A percentile compares a stretch with the other conserved stretches of the same genome.
Conservation (phyloP, 2,797 vertebrate species). For the Sus cebifrons region DNA sequence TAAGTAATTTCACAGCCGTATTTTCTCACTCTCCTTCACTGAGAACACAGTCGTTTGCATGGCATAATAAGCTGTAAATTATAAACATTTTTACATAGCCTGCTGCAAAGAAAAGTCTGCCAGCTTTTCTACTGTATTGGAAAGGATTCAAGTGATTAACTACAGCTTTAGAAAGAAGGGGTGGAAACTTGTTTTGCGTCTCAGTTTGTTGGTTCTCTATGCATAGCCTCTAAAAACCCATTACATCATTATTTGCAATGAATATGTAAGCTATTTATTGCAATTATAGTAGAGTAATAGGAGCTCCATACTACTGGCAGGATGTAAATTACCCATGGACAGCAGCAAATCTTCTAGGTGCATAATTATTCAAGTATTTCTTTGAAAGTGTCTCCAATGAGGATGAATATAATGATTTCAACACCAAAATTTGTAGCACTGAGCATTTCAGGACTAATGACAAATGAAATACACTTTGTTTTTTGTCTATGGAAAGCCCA, state of each 20-base stretch:
- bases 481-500: constrained; percentile 73
- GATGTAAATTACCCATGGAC: constrained; percentile 83
- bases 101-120: constrained; percentile 79
- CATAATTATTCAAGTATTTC: constrained; percentile 86
- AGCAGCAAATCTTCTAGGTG: constrained; percentile 71
- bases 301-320: constrained; percentile 78
- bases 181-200: constrained; percentile 75
- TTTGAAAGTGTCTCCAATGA: constrained; percentile 85
- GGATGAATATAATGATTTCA: constrained; percentile 84
- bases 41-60: constrained; percentile 75
- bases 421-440: constrained; percentile 86
- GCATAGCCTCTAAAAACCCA: constrained; percentile 74
- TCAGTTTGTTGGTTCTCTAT: constrained; percentile 83
- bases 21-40: constrained; percentile 77
- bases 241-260: constrained; percentile 84
- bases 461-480: constrained; percentile 78
- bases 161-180: constrained; percentile 76
- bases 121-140: constrained; percentile 78
- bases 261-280: constrained; percentile 74
- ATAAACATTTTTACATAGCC: constrained; percentile 85
- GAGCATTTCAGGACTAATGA: constrained; percentile 86
- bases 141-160: constrained; percentile 83
- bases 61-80: constrained; percentile 83
- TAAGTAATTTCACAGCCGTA: constrained; percentile 73
- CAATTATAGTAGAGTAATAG: constrained; percentile 82